Conservation (phyloP, 23 tunicate genomes). For the Diplosoma virens region DNA sequence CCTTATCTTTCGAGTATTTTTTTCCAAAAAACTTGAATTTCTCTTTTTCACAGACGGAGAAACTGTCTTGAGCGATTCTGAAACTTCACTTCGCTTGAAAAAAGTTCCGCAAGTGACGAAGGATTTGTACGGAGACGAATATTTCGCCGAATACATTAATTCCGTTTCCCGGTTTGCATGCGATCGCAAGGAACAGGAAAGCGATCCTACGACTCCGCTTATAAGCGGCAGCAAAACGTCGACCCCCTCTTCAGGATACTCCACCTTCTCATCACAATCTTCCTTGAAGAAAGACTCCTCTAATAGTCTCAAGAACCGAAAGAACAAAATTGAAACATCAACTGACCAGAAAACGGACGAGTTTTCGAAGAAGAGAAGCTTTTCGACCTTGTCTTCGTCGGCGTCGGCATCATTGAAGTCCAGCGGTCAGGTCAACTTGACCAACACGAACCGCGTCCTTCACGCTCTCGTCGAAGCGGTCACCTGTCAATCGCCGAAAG, state of each 20-base stretch:
- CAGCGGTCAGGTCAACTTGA: constrained; percentile 32
- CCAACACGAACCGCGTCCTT: constrained; percentile 77
- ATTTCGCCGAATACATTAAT: constrained; percentile 71
- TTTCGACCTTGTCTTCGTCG: constrained; percentile 7
- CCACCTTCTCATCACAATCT: constrained; percentile 37
- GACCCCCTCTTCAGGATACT: constrained; percentile 59
- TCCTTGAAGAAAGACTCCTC: constrained; percentile 1
- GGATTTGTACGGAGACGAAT: constrained; percentile 78
- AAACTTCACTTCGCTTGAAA: constrained; percentile 49
- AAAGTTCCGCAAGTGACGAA: constrained; percentile 53
- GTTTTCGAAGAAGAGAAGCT: constrained; percentile 3
- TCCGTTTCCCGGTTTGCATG: constrained; percentile 34
- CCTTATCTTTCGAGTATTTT: too few relatives aligned
- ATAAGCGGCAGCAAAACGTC: constrained; percentile 15
- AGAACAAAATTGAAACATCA: not conserved
- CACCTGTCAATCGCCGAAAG: constrained; percentile 70
- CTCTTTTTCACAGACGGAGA: constrained; percentile 47
- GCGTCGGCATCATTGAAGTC: constrained; percentile 57
- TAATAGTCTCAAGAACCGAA: not conserved
- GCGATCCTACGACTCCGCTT: not conserved
- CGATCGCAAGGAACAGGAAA: not conserved
- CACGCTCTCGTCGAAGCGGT: constrained; percentile 89
- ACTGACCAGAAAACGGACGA: not conserved
- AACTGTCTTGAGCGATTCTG: constrained; percentile 35
- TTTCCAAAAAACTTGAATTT: too few relatives aligned